A percentile compares a stretch with the other conserved stretches of the same genome.
phyloP scores from a whole-genome alignment of 1,140 invertebrate species.

The Eupeodes corollae region DNA sequence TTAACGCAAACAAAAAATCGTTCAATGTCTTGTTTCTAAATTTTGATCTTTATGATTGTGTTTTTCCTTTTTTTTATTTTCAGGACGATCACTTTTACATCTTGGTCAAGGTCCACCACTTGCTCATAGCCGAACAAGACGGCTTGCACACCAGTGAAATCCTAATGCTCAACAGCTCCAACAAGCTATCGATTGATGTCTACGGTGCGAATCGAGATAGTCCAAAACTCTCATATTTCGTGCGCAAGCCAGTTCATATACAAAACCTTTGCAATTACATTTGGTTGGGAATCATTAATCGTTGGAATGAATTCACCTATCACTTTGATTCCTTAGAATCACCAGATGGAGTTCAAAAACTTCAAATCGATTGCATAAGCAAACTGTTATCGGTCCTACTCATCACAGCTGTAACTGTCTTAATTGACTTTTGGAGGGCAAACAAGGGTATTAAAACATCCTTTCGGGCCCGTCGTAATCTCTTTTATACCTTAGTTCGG shows the following conservation, averaged over 20 bases:
- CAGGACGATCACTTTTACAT: constrained; percentile 50
- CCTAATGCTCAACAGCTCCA: constrained; percentile 43
- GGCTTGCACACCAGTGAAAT: constrained; percentile 61
- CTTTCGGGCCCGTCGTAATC: constrained; percentile 27
- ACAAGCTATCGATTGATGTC: constrained; percentile 6
- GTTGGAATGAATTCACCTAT: constrained; percentile 68
- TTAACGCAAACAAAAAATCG: no score
- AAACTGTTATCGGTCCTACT: constrained; percentile 23
- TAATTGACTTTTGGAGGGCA: constrained; percentile 20
- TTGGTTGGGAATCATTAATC: constrained; percentile 54
- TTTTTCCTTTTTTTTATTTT: background rate
- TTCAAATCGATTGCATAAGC: constrained; percentile 15
- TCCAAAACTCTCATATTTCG: constrained; percentile 21
- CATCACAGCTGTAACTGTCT: constrained; percentile 28
- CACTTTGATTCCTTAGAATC: constrained; percentile 65
- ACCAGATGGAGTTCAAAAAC: constrained; percentile 25
- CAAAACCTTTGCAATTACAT: constrained; percentile 53
- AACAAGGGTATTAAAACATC: constrained; percentile 10
- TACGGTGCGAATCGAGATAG: constrained; percentile 5
- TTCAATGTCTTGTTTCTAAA: no score
- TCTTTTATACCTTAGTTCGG: constrained; percentile 37
- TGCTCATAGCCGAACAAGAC: constrained; percentile 55
- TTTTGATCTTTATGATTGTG: no score
- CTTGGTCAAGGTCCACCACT: constrained; percentile 62
- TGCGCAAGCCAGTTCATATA: constrained; percentile 50